A percentile compares a stretch with the other conserved stretches of the same genome.
Conservation (phyloP, 2,888 invertebrate species). For the Epinotia nisella region DNA sequence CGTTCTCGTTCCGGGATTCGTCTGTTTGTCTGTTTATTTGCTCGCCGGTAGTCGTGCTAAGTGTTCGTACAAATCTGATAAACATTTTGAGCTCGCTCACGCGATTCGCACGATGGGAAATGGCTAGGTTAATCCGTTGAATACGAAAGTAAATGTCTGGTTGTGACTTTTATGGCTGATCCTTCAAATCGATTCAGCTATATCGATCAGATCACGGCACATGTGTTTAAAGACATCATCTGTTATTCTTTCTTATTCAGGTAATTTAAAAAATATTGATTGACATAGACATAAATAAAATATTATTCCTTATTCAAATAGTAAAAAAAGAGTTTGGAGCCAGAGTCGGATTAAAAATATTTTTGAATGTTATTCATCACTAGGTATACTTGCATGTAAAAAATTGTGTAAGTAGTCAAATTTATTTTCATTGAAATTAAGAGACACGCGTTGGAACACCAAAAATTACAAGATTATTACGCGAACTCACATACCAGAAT, state of each 20-base stretch:
- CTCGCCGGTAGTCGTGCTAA: slow-evolving; percentile 64
- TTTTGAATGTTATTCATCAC: too few relatives aligned
- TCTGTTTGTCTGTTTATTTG: slow-evolving; percentile 62
- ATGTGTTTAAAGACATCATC: neutral
- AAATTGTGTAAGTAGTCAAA: neutral
- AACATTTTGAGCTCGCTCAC: slow-evolving; percentile 60
- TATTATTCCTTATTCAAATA: too few relatives aligned
- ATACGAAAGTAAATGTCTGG: neutral
- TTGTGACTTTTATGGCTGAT: neutral
- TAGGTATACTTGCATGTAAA: too few relatives aligned
- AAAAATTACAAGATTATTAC: neutral
- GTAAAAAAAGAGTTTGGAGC: too few relatives aligned
- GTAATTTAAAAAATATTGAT: neutral
- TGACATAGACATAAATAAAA: too few relatives aligned
- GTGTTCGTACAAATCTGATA: slow-evolving; percentile 70
- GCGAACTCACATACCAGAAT: neutral
- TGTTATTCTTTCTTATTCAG: neutral
- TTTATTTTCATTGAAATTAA: neutral
- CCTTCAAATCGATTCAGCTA: neutral
- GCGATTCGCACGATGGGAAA: slow-evolving; percentile 58
- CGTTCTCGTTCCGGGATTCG: slow-evolving; percentile 48
- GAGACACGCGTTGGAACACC: neutral
- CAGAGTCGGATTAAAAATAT: too few relatives aligned
- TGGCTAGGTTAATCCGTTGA: slow-evolving; percentile 26
- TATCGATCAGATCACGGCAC: neutral